Conservation (phyloP, 1,140 invertebrate species). For the Trichomalopsis sarcophagae region DNA sequence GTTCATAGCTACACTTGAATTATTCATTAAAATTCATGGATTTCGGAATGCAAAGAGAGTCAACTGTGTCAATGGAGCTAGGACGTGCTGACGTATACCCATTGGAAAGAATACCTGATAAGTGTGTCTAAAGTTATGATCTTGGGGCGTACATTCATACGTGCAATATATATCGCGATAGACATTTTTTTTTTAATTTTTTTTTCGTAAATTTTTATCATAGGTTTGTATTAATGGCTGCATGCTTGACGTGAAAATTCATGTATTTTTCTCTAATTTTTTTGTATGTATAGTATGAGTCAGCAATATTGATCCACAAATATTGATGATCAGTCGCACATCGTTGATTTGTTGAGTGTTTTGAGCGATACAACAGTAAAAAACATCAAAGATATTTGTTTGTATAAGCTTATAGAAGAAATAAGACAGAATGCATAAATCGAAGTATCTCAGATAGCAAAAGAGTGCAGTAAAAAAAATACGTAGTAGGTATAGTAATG, state of each 20-base stretch:
- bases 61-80: not conserved
- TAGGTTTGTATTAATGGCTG: not conserved
- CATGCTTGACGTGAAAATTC: not conserved
- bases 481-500: not conserved
- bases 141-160: not conserved
- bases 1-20: no score
- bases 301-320: not conserved
- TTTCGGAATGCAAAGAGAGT: not conserved
- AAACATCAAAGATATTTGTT: not conserved
- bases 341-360: not conserved
- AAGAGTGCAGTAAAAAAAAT: not conserved
- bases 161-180: not conserved
- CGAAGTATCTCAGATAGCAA: not conserved
- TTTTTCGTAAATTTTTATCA: not conserved
- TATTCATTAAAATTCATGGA: not conserved
- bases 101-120: not conserved
- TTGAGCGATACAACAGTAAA: not conserved
- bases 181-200: not conserved
- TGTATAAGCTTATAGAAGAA: slow-evolving; percentile 4
- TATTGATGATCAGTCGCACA: not conserved
- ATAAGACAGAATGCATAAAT: slow-evolving; percentile 12
- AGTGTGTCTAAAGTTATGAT: not conserved
- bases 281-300: not conserved
- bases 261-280: not conserved
- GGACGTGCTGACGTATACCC: not conserved